phyloP scores from a whole-genome alignment of 2,113 vertebrate species.

The Gopherus evgoodei region DNA sequence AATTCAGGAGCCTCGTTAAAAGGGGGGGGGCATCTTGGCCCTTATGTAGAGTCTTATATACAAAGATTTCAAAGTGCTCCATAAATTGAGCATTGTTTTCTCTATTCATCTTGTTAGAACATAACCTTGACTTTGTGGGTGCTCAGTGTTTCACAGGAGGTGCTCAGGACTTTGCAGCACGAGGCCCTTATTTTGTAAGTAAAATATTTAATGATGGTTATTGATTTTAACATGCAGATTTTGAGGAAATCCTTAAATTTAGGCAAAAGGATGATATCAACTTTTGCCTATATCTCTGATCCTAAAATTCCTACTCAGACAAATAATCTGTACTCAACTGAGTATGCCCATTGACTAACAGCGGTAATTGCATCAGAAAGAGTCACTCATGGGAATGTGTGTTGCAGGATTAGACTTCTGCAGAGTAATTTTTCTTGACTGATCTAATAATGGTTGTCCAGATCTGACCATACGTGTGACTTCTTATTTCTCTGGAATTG shows the following conservation, averaged over 20 bases:
- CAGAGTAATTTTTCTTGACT: neutral
- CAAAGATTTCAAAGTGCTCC: neutral
- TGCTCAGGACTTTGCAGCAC: constrained; percentile 39
- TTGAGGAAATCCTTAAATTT: constrained; percentile 6
- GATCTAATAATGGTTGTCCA: neutral
- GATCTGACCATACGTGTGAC: fast-evolving
- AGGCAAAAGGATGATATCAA: neutral
- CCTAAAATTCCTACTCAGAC: neutral
- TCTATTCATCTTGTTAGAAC: neutral
- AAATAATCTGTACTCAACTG: neutral
- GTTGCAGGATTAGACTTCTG: neutral
- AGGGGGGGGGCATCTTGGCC: neutral
- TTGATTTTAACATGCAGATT: constrained; percentile 39
- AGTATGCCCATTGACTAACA: neutral
- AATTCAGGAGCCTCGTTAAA: neutral
- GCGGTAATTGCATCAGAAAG: neutral
- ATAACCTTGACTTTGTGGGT: neutral
- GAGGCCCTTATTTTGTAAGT: constrained; percentile 29
- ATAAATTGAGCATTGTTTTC: neutral
- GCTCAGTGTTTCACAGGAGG: constrained; percentile 13
- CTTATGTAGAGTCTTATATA: neutral
- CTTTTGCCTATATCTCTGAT: constrained; percentile 9
- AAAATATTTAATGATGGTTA: constrained; percentile 14
- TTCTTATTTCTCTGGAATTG: neutral
- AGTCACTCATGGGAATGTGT: neutral